Evolutionary conservation across 2,888 invertebrate species (phyloP), one percentile per base, ranked within the genome.

Genomic region (Tenthredo livida): DNA sequence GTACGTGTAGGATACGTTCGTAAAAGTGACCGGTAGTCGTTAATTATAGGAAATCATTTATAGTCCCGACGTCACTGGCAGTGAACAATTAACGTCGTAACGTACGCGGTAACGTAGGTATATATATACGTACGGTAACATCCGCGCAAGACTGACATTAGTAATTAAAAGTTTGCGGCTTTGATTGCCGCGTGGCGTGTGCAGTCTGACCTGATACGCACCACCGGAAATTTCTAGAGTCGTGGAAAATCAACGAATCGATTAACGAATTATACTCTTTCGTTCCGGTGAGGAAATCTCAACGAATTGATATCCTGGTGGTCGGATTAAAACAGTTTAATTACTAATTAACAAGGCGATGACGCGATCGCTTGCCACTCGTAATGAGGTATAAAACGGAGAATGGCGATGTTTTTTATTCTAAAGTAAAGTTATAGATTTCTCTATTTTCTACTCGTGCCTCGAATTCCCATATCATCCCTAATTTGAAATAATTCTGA

Each of bases 151-250:
- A 83, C 70, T 83, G 83, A 70, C 83, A 83, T 83, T 83, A 70
- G 83, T 50, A 83, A 83, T 83, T 83, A 83, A 70, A 65, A 83
- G 83, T 70, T 70, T 40, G 67, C 83, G 37, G 21, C 29, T 29
- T 50, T 83, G 80, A 80, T 80, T 61, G 50, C 67, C 33, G 80
- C 47, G 67, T 80, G 80, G 80, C 83, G 83, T 80, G 80, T 83
- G 83, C 25, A 67, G 65, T n/a, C 37, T 61, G 37, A 80, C 58
- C 58, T 61, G 58, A 61, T 80, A 80, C 21, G 61, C 80, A 61
- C 58, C 61, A 40, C 2, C 58, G 61, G 61, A 80, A 40, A 61
- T n/a, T n/a, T 29, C 58, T 10, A 15, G 21, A 37, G n/a, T 21
- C 40, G 12, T n/a, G 25, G 7, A 37, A 80, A 80, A 58, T 10